Percentiles rank a stretch among this genome's conserved stretches.
Evolutionary conservation across 2,113 vertebrate species (phyloP).

Genomic region (Neolamprologus sp.): DNA sequence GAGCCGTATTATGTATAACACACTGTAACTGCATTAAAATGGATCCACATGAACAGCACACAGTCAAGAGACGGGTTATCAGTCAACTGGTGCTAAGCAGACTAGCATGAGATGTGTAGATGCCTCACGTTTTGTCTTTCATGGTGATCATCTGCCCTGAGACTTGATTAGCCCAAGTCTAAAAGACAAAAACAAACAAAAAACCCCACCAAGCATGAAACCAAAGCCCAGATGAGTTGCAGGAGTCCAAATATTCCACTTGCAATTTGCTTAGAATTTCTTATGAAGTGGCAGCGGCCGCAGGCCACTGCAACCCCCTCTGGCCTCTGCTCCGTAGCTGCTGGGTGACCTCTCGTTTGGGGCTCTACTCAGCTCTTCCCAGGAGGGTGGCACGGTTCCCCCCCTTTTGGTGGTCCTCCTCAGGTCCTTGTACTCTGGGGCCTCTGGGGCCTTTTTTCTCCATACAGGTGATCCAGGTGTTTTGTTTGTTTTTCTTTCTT

Average conservation of each 20-base stretch:
- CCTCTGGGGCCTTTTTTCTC: rapidly evolving
- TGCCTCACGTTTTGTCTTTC: background rate
- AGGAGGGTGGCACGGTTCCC: too few species aligned
- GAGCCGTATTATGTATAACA: background rate
- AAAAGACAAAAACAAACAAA: background rate
- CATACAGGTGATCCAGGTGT: too few species aligned
- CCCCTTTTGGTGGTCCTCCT: too few species aligned
- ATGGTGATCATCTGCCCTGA: background rate
- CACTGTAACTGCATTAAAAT: background rate
- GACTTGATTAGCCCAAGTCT: background rate
- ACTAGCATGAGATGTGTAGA: background rate
- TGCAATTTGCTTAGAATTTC: background rate
- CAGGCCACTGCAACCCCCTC: too few species aligned
- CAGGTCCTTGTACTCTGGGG: too few species aligned
- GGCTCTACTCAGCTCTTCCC: too few species aligned
- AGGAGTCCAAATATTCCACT: background rate
- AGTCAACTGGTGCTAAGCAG: background rate
- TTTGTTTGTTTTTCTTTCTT: too few species aligned
- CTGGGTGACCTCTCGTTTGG: too few species aligned
- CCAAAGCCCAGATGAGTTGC: background rate
- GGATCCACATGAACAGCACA: background rate
- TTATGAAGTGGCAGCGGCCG: background rate
- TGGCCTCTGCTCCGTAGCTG: too few species aligned
- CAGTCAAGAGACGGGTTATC: background rate
- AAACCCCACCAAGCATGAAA: background rate